Evolutionary conservation across 1,140 invertebrate species (phyloP).

Genomic region (Melanaphis sacchari): DNA sequence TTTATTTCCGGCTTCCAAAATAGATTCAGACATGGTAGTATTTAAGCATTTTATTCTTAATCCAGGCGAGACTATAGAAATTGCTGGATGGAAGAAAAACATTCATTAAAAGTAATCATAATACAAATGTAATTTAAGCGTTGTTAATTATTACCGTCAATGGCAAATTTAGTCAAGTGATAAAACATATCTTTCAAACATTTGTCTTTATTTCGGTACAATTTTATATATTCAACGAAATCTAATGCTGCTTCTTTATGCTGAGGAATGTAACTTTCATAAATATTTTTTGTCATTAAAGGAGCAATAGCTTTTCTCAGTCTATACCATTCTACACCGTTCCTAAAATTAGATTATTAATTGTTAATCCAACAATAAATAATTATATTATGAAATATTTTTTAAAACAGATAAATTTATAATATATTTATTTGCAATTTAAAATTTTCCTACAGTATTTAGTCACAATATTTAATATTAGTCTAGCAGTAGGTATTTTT

Average conservation of each 20-base stretch:
- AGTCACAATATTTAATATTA: background rate
- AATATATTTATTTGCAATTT: background rate
- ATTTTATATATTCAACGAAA: conserved; percentile 62
- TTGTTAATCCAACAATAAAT: background rate
- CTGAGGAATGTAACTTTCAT: conserved; percentile 60
- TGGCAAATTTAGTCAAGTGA: conserved; percentile 63
- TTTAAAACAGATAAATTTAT: background rate
- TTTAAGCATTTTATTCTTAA: conserved; percentile 59
- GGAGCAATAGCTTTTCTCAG: conserved; percentile 62
- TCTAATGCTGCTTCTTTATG: conserved; percentile 62
- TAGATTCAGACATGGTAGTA: conserved; percentile 59
- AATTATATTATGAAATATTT: background rate
- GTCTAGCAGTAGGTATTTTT: background rate
- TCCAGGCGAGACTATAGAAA: conserved; percentile 63
- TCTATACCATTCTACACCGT: conserved; percentile 64
- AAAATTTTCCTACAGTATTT: background rate
- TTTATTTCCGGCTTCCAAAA: conserved; percentile 62
- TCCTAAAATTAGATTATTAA: conserved; percentile 59
- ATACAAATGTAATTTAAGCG: background rate
- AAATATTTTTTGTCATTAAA: conserved; percentile 61
- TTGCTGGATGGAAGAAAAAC: conserved; percentile 61
- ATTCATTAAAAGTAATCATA: background rate
- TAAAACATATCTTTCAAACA: conserved; percentile 61
- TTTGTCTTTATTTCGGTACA: conserved; percentile 59
- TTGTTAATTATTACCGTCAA: conserved; percentile 62